Evolutionary conservation across 1,140 invertebrate species (phyloP), one percentile per base, ranked within the genome.

Genomic region (Thalassaphorura encarpata): DNA sequence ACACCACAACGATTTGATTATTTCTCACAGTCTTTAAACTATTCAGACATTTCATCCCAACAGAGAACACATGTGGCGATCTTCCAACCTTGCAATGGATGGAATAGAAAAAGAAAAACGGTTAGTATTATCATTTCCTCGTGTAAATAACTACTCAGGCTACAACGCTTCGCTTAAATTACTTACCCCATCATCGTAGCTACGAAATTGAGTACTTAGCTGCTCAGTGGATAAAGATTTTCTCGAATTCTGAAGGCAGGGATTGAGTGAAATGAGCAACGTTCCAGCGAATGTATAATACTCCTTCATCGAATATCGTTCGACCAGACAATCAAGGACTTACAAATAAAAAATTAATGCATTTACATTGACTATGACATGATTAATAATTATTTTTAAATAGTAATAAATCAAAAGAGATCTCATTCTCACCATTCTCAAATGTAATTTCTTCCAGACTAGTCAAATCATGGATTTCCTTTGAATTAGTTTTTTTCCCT

Each of bases 1-100:
- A 73, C 33, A 76, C 69, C 26, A 73, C 66, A 52, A 74, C 70
- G 36, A 73, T 53, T 52, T 70, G 69, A 40, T 69, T 56, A 58
- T 66, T 69, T 15, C 70, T 62, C 13, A 59, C 49, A 24, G 26
- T 51, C 1, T 15, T 11, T 4, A 63, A 27, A 51, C 54, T 60
- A 23, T 49, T 18, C 3, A 59, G 29, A 28, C 61, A 51, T 41
- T 60, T 40, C 19, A 31, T 27, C 13, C 56, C 61, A 46, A 63
- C 42, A n/a, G 36, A 47, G 40, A 51, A 60, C 0, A 63, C 54
- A 52, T 63, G 61, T 13, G 61, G 61, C 1, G 52, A 33, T 16
- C 40, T 43, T 23, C 19, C 42, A 11, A 43, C 19, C 16, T 33
- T 19, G 11, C 16, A n/a, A n/a, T n/a, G n/a, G n/a, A n/a, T n/a